Evolutionary conservation across 2,797 vertebrate species (phyloP).

Genomic region (Pantherophis vulpinus): DNA sequence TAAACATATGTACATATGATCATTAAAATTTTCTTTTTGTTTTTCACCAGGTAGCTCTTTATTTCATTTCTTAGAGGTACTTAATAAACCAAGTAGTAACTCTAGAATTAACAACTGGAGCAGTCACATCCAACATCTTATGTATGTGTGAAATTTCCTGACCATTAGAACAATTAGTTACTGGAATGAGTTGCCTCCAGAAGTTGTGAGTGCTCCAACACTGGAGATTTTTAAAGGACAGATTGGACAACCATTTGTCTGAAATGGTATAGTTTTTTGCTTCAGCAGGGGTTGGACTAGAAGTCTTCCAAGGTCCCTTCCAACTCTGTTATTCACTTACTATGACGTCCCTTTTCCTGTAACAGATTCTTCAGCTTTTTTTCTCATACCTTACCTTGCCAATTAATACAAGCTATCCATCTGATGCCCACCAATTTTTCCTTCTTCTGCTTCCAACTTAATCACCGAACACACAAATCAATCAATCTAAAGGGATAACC

Average conservation of each 20-base stretch:
- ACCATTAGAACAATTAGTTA: neutral
- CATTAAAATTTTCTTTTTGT: neutral
- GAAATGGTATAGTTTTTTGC: neutral
- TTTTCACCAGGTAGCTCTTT: neutral
- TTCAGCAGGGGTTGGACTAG: too few species aligned
- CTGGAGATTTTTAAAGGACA: neutral
- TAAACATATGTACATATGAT: neutral
- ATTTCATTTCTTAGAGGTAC: neutral
- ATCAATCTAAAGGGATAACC: neutral
- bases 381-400: neutral
- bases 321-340: too few species aligned
- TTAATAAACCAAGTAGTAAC: neutral
- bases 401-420: neutral
- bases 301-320: too few species aligned
- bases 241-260: neutral
- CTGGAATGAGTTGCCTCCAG: neutral
- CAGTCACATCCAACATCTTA: neutral
- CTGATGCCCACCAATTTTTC: neutral
- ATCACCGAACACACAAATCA: neutral
- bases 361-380: neutral
- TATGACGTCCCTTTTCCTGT: neutral
- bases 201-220: neutral
- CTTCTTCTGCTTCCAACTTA: neutral
- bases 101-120: neutral
- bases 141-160: neutral